These are phyloP conservation scores for Synanthedon myopaeformis DNA, from an alignment of 2,888 invertebrate species.

Conservation along the genomic window DNA sequence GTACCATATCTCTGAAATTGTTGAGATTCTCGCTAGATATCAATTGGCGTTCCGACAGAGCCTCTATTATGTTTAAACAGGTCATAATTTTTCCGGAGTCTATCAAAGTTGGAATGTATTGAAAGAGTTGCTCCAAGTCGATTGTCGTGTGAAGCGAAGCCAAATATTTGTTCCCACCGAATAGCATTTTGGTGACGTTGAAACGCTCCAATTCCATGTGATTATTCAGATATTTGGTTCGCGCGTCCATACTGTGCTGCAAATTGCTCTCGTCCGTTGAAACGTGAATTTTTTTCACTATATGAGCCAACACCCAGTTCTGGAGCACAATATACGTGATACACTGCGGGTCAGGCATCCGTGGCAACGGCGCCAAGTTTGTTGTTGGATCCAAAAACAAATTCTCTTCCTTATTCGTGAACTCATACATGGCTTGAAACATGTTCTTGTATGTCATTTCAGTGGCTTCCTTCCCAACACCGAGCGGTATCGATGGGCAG, in stretches of 20 bases:
- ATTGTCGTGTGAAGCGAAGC: conserved; percentile 72
- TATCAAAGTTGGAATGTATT: conserved; percentile 55
- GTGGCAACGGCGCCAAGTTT: conserved; percentile 50
- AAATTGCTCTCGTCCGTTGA: conserved; percentile 57
- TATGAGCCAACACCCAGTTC: conserved; percentile 77
- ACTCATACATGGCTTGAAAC: conserved; percentile 51
- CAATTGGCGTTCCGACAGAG: conserved; percentile 69
- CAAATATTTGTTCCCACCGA: conserved; percentile 69
- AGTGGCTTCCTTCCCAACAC: conserved; percentile 43
- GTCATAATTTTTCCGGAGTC: conserved; percentile 55
- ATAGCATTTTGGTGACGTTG: conserved; percentile 61
- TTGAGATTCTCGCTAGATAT: conserved; percentile 62
- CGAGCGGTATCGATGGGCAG: conserved; percentile 74
- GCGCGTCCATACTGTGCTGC: conserved; percentile 64
- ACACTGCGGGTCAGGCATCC: conserved; percentile 63
- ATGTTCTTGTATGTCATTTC: conserved; percentile 49
- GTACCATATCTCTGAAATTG: conserved; percentile 69
- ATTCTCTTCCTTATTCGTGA: conserved; percentile 57
- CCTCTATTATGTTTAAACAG: conserved; percentile 66
- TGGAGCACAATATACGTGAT: conserved; percentile 74
- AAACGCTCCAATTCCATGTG: conserved; percentile 70
- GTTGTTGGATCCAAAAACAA: conserved; percentile 56
- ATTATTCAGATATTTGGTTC: conserved; percentile 72
- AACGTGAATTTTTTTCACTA: conserved; percentile 74
- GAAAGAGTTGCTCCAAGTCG: conserved; percentile 60